These are phyloP conservation scores for Gymnogyps californianus DNA, from an alignment of 2,113 vertebrate species.

Conservation along the genomic window DNA sequence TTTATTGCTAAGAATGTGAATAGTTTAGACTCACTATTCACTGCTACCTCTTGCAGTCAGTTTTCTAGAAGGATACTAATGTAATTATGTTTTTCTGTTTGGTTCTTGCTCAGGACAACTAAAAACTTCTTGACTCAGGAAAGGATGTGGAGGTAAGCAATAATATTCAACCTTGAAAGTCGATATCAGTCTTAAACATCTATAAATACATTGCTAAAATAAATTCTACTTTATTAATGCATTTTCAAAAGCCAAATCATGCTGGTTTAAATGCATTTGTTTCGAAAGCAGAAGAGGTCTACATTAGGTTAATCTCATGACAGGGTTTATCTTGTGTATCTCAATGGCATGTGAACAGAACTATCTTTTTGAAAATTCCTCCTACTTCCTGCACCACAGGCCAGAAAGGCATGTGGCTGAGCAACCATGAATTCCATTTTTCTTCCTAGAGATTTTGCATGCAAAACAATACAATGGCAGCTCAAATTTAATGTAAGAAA, in stretches of 20 bases:
- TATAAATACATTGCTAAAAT: neutral
- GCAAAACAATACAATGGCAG: neutral
- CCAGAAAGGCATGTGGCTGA: neutral
- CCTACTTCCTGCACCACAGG: neutral
- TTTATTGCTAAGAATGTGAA: neutral
- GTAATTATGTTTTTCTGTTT: neutral
- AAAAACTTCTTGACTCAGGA: neutral
- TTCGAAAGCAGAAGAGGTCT: neutral
- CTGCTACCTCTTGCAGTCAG: neutral
- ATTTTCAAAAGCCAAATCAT: neutral
- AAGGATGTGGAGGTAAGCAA: neutral
- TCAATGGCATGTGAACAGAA: neutral
- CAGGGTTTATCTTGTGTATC: neutral
- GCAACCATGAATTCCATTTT: neutral
- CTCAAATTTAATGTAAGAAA: neutral
- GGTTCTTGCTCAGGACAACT: neutral
- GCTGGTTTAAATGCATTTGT: neutral
- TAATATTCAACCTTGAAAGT: neutral
- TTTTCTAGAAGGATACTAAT: neutral
- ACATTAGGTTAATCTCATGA: neutral
- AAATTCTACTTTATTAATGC: neutral
- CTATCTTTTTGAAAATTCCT: neutral
- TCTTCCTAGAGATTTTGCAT: neutral
- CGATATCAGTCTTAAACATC: neutral
- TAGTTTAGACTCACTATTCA: neutral